A percentile compares a stretch with the other conserved stretches of the same genome.
These are phyloP conservation scores for Ametastegia equiseti DNA, from an alignment of 2,888 invertebrate species.

Conservation along the genomic window DNA sequence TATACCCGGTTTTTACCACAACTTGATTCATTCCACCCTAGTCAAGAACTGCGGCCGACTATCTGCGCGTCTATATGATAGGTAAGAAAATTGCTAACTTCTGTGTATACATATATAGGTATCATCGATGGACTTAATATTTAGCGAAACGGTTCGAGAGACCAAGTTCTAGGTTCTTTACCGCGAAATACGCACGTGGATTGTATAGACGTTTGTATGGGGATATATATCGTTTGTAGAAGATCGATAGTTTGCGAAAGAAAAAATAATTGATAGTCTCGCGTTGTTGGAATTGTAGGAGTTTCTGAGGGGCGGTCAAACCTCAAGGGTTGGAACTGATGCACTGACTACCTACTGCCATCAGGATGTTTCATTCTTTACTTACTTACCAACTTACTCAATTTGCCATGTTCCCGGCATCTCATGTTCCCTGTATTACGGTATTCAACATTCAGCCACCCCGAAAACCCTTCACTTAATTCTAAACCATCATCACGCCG, in stretches of 20 bases:
- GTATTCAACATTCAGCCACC: background rate
- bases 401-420: background rate
- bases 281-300: constrained; percentile 21
- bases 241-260: constrained; percentile 54
- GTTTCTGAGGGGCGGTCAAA: constrained; percentile 1
- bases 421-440: background rate
- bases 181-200: background rate
- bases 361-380: too few species aligned
- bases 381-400: too few species aligned
- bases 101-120: too few species aligned
- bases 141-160: too few species aligned
- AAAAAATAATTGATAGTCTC: constrained; percentile 52
- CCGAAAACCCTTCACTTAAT: background rate
- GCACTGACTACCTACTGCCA: too few species aligned
- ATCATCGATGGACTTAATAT: too few species aligned
- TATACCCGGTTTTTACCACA: background rate
- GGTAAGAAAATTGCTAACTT: constrained; percentile 71
- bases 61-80: too few species aligned
- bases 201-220: too few species aligned
- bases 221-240: background rate
- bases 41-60: background rate
- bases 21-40: constrained; percentile 6
- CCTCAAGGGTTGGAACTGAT: constrained; percentile 1
- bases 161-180: too few species aligned
- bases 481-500: background rate